Conservation (phyloP, 2,113 vertebrate species). For the Enhydra lutris region DNA sequence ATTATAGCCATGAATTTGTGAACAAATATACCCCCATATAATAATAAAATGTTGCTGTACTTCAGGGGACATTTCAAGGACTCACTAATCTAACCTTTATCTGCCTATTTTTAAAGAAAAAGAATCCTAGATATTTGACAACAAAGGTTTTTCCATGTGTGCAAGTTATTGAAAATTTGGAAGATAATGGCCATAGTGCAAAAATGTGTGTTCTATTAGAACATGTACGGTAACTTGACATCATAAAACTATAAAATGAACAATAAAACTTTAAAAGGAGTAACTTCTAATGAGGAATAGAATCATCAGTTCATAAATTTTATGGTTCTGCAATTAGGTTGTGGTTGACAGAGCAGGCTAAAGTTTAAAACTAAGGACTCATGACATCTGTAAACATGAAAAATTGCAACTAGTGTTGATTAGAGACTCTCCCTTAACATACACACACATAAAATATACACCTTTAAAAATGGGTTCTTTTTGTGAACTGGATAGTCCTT, state of each 20-base stretch:
- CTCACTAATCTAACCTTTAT: not conserved
- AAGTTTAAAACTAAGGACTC: constrained; percentile 8
- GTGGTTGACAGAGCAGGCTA: constrained; percentile 43
- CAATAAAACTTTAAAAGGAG: constrained; percentile 59
- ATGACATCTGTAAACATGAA: constrained; percentile 28
- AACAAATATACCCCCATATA: not conserved
- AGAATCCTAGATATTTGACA: not conserved
- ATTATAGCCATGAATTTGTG: not conserved
- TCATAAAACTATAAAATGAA: constrained; percentile 57
- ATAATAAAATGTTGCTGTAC: not conserved
- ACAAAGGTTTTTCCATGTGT: not conserved
- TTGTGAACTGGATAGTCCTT: not conserved
- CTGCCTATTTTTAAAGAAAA: not conserved
- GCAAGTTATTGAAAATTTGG: not conserved
- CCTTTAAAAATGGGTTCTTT: not conserved
- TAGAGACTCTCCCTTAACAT: not conserved
- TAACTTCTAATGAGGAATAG: constrained; percentile 60
- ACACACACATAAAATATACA: not conserved
- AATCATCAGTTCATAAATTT: constrained; percentile 68
- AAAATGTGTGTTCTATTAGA: not conserved
- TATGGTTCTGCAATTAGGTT: constrained; percentile 48
- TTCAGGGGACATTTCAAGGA: not conserved
- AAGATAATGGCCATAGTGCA: not conserved
- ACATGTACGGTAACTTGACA: constrained; percentile 14
- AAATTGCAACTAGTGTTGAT: not conserved